phyloP scores from a whole-genome alignment of 2,888 invertebrate genomes.

The Diogma glabrata region DNA sequence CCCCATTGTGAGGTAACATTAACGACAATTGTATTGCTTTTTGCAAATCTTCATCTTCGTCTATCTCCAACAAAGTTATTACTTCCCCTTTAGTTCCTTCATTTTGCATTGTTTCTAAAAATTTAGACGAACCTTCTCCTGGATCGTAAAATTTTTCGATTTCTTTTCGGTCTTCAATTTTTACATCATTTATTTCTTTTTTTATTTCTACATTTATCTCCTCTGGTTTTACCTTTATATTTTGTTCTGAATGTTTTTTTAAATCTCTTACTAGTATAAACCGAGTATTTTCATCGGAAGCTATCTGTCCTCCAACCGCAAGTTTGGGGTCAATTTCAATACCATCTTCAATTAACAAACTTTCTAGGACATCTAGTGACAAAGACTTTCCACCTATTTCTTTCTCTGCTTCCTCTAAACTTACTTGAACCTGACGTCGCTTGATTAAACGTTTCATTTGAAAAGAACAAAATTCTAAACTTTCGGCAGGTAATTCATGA shows the following conservation, averaged over 20 bases:
- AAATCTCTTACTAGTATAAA: slow-evolving; percentile 59
- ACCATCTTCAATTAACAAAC: slow-evolving; percentile 64
- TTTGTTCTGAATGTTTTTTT: slow-evolving; percentile 44
- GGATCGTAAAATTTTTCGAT: too few species aligned
- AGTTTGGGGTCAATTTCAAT: slow-evolving; percentile 47
- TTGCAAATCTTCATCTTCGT: slow-evolving; percentile 44
- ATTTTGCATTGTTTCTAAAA: not conserved
- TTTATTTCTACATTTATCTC: slow-evolving; percentile 7
- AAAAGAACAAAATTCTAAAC: slow-evolving; percentile 55
- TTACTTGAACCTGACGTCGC: slow-evolving; percentile 67
- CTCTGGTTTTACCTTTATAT: slow-evolving; percentile 20
- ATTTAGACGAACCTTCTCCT: not conserved
- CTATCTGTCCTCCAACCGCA: slow-evolving; percentile 52
- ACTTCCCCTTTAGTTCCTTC: too few species aligned
- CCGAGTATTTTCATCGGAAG: slow-evolving; percentile 64
- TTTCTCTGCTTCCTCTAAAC: slow-evolving; percentile 71
- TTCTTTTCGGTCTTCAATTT: slow-evolving; percentile 18
- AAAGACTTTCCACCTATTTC: slow-evolving; percentile 67
- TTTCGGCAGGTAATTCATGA: slow-evolving; percentile 67
- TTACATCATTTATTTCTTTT: not conserved
- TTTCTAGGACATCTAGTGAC: slow-evolving; percentile 56
- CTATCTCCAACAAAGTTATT: too few species aligned
- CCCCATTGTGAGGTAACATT: slow-evolving; percentile 28
- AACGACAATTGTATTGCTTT: slow-evolving; percentile 49
- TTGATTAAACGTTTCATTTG: slow-evolving; percentile 85